These are phyloP conservation scores for Ondatra zibethicus DNA, from an alignment of 2,113 vertebrate genomes.

Conservation along the genomic window DNA sequence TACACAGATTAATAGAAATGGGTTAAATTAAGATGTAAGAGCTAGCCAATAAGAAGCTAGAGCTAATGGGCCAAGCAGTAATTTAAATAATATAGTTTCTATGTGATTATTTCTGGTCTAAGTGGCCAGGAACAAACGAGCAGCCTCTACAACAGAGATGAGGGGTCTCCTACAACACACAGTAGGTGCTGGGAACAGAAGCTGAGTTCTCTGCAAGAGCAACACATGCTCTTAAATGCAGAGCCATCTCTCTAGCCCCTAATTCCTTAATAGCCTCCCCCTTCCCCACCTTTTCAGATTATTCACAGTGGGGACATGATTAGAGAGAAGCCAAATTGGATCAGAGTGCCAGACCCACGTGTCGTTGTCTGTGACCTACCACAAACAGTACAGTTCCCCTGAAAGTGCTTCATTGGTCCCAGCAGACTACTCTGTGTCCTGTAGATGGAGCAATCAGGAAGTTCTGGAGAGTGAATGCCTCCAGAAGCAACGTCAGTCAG, in stretches of 20 bases:
- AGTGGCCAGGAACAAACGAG: too few species aligned
- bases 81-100: too few species aligned
- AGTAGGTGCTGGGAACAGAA: not conserved
- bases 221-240: not conserved
- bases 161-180: too few species aligned
- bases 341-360: fast-evolving
- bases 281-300: not conserved
- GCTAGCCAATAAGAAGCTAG: too few species aligned
- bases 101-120: too few species aligned
- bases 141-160: too few species aligned
- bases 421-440: not conserved
- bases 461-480: not conserved
- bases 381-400: fast-evolving
- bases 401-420: not conserved
- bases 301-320: not conserved
- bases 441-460: not conserved
- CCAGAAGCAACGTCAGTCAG: not conserved
- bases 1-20: too few species aligned
- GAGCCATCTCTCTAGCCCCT: not conserved
- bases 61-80: too few species aligned
- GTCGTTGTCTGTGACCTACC: not conserved
- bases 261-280: not conserved
- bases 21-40: too few species aligned
- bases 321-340: not conserved
- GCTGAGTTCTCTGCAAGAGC: not conserved